Evolutionary conservation across 2,888 invertebrate genomes (phyloP).

Genomic region (Hecatera dysodea): DNA sequence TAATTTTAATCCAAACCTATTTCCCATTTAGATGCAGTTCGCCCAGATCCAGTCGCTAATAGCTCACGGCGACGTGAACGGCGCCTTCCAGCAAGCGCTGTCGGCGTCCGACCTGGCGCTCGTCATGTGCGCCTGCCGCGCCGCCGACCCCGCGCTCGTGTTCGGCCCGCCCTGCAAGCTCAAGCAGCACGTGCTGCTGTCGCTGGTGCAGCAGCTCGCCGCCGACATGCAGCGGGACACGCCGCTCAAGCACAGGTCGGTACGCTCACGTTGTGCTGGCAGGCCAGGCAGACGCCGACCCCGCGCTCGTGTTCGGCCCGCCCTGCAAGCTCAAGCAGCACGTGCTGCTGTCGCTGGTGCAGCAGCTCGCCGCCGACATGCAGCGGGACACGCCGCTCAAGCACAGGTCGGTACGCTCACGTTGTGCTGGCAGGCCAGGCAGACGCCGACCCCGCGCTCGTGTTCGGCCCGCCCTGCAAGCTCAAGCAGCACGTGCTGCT

Average conservation of each 20-base stretch:
- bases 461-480: conserved; percentile 93
- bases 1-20: not conserved
- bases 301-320: conserved; percentile 94
- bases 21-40: conserved; percentile 87
- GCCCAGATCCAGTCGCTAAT: conserved; percentile 93
- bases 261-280: too few relatives aligned
- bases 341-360: conserved; percentile 97
- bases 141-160: conserved; percentile 94
- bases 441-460: conserved; percentile 94
- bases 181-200: conserved; percentile 97
- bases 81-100: conserved; percentile 97
- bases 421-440: too few relatives aligned
- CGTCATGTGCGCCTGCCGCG: conserved; percentile 96
- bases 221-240: conserved; percentile 96
- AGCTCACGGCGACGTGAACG: conserved; percentile 94
- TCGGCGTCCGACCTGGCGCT: conserved; percentile 96
- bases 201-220: conserved; percentile 98
- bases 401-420: too few relatives aligned
- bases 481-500: conserved; percentile 97
- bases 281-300: too few relatives aligned
- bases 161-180: conserved; percentile 94
- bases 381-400: conserved; percentile 92
- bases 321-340: conserved; percentile 95
- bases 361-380: conserved; percentile 98
- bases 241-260: conserved; percentile 82